These are phyloP conservation scores for Rhinolophus ferrumequinum DNA, from an alignment of 2,113 vertebrate species.

Conservation along the genomic window DNA sequence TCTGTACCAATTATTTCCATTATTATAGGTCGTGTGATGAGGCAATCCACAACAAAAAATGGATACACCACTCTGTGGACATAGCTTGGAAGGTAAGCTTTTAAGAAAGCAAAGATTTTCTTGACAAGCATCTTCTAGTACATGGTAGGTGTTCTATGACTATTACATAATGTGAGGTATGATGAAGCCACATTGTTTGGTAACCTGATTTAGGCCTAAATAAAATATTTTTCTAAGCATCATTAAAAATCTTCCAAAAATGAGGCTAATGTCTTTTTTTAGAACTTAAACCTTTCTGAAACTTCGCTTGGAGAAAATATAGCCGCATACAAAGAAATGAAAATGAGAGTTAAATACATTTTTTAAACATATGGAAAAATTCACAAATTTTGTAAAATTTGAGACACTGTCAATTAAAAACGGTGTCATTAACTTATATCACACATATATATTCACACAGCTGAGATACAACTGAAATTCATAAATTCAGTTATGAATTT, in stretches of 20 bases:
- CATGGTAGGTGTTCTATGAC: background rate
- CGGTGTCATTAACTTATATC: background rate
- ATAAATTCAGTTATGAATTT: background rate
- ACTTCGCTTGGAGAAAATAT: background rate
- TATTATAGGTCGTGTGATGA: background rate
- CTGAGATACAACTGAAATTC: background rate
- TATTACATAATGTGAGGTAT: background rate
- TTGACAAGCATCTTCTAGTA: background rate
- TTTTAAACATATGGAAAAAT: background rate
- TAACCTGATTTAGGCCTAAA: background rate
- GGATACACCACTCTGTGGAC: background rate
- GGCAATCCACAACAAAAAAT: background rate
- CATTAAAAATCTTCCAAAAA: background rate
- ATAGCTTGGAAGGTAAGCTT: background rate
- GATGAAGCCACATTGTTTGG: background rate
- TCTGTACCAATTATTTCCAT: background rate
- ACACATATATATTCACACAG: background rate
- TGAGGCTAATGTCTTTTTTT: background rate
- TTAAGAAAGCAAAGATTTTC: background rate
- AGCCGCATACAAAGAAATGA: background rate
- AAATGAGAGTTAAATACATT: conserved; percentile 7
- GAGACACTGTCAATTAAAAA: background rate
- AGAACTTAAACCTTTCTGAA: conserved; percentile 3
- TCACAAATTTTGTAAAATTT: background rate
- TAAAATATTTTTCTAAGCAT: background rate